Conservation (phyloP, 2,888 invertebrate species). For the Drosophila kanekoi region DNA sequence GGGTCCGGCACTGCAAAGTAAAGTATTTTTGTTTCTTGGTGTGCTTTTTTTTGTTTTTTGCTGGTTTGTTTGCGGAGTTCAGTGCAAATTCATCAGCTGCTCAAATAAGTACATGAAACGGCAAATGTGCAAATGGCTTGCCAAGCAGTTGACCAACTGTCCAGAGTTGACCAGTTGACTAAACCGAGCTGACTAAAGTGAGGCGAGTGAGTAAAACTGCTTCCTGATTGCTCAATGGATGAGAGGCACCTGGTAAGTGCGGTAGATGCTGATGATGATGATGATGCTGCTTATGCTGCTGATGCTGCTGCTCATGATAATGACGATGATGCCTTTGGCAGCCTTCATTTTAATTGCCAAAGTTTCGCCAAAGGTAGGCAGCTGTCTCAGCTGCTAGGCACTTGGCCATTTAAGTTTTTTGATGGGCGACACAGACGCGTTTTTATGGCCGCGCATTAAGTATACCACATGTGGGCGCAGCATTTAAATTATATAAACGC, state of each 20-base stretch:
- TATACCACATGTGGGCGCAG: slow-evolving; percentile 64
- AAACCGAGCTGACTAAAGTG: slow-evolving; percentile 9
- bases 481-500: slow-evolving; percentile 47
- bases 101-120: slow-evolving; percentile 43
- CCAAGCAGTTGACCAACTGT: slow-evolving; percentile 25
- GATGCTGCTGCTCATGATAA: not conserved
- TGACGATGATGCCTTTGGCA: slow-evolving; percentile 7
- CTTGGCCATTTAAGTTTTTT: slow-evolving; percentile 58
- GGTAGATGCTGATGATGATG: not conserved
- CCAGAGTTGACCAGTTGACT: slow-evolving; percentile 15
- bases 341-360: slow-evolving; percentile 65
- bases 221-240: slow-evolving; percentile 47
- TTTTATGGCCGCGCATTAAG: slow-evolving; percentile 61
- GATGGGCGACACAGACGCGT: slow-evolving; percentile 55
- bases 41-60: not conserved
- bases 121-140: slow-evolving; percentile 42
- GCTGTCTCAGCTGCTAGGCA: slow-evolving; percentile 37
- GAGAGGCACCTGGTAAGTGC: slow-evolving; percentile 20
- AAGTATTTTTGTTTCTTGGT: not conserved
- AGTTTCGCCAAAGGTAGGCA: slow-evolving; percentile 48
- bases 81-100: slow-evolving; percentile 53
- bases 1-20: too few relatives aligned
- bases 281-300: not conserved
- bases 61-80: slow-evolving; percentile 32
- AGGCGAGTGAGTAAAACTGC: slow-evolving; percentile 10